phyloP scores from a whole-genome alignment of 2,797 vertebrate genomes.

The Macroramphosus scolopax region DNA sequence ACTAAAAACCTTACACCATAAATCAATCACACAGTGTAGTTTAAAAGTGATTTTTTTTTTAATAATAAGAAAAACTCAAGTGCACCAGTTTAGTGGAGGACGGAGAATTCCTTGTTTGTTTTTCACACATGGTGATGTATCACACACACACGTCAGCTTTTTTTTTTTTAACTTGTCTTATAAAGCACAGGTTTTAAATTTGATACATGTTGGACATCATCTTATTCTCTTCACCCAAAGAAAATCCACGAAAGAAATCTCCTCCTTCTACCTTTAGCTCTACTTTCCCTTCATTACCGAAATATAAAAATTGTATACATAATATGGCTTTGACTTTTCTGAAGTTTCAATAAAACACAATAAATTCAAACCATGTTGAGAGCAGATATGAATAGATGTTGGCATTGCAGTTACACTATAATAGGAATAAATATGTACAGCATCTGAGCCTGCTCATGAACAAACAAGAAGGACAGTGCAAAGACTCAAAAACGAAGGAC shows the following conservation, averaged over 20 bases:
- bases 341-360: constrained; percentile 1
- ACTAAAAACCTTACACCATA: not conserved
- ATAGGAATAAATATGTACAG: too few relatives aligned
- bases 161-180: not conserved
- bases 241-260: not conserved
- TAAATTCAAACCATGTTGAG: not conserved
- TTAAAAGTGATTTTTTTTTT: too few relatives aligned
- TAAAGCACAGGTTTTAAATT: not conserved
- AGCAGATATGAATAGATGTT: too few relatives aligned
- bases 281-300: not conserved
- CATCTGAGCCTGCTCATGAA: too few relatives aligned
- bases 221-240: constrained; percentile 3
- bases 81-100: constrained; percentile 20
- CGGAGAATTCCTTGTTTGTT: constrained; percentile 3
- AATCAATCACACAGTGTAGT: not conserved
- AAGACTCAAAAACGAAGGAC: too few relatives aligned
- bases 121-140: too few relatives aligned
- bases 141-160: too few relatives aligned
- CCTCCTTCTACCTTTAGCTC: not conserved
- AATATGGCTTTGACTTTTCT: constrained; percentile 6
- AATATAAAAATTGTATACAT: constrained; percentile 3
- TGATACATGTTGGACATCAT: not conserved
- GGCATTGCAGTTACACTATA: too few relatives aligned
- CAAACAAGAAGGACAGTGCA: too few relatives aligned
- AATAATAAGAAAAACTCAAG: not conserved